phyloP scores from a whole-genome alignment of 2,113 vertebrate species.

The Rhinogobius similis region DNA sequence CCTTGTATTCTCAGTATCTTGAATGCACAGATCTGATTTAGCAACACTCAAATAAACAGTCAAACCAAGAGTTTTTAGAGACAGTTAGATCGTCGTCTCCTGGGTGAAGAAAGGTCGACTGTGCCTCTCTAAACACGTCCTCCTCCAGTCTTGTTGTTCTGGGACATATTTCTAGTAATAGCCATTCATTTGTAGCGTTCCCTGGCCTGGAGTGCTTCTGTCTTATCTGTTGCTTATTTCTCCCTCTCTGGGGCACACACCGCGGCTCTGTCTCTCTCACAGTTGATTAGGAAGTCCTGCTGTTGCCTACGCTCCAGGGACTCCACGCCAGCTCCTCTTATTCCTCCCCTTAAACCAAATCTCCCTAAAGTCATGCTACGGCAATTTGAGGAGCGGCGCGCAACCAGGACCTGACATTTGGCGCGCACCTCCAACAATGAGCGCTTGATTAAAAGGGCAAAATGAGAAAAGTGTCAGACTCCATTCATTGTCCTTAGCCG shows the following conservation, averaged over 20 bases:
- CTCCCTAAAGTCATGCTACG: constrained; percentile 57
- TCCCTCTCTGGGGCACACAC: constrained; percentile 54
- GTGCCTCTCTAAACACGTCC: constrained; percentile 30
- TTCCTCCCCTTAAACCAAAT: constrained; percentile 41
- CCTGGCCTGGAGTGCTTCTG: constrained; percentile 51
- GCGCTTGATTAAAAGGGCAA: constrained; percentile 74
- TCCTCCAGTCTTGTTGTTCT: constrained; percentile 32
- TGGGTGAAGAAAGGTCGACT: background rate
- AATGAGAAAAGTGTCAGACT: constrained; percentile 58
- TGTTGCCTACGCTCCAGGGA: constrained; percentile 67
- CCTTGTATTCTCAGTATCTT: too few species aligned
- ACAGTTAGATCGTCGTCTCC: background rate
- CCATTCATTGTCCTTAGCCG: constrained; percentile 62
- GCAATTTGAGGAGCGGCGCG: constrained; percentile 61
- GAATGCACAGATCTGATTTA: too few species aligned
- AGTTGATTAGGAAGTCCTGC: constrained; percentile 74
- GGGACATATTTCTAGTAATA: constrained; percentile 46
- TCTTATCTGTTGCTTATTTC: constrained; percentile 64
- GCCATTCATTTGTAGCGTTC: constrained; percentile 65
- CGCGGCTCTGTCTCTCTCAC: constrained; percentile 61
- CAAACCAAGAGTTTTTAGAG: background rate
- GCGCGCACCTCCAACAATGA: constrained; percentile 63
- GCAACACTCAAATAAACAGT: too few species aligned
- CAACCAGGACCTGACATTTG: constrained; percentile 70
- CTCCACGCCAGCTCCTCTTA: constrained; percentile 68